These are phyloP conservation scores for Leucoma salicis DNA, from an alignment of 2,888 invertebrate genomes.

Conservation along the genomic window DNA sequence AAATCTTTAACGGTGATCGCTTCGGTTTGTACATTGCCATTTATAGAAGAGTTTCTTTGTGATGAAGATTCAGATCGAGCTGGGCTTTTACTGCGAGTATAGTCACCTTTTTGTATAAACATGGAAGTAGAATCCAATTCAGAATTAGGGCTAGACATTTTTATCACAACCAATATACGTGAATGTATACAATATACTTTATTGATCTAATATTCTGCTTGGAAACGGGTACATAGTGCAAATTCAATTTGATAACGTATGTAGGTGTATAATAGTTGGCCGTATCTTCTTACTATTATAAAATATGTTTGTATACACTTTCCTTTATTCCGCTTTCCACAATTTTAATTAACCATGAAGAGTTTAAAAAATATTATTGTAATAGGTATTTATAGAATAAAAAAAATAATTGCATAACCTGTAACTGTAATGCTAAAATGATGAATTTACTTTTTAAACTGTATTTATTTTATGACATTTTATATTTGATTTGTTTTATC, in stretches of 20 bases:
- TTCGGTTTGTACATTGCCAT: slow-evolving; percentile 67
- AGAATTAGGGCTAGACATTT: slow-evolving; percentile 63
- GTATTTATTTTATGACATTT: no score
- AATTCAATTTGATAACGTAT: not conserved
- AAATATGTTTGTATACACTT: no score
- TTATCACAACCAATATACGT: no score
- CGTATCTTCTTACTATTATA: no score
- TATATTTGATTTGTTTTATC: no score
- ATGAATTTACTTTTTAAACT: slow-evolving; percentile 6
- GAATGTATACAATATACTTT: no score
- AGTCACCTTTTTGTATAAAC: slow-evolving; percentile 62
- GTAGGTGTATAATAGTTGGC: not conserved
- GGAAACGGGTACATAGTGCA: slow-evolving; percentile 17
- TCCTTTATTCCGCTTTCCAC: slow-evolving; percentile 7
- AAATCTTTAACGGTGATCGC: slow-evolving; percentile 86
- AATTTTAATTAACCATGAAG: slow-evolving; percentile 18
- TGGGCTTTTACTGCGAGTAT: slow-evolving; percentile 31
- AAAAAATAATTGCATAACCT: slow-evolving; percentile 18
- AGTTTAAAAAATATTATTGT: slow-evolving; percentile 17
- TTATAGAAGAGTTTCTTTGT: slow-evolving; percentile 46
- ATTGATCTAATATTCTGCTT: slow-evolving; percentile 55
- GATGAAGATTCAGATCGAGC: slow-evolving; percentile 44
- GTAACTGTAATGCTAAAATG: slow-evolving; percentile 4
- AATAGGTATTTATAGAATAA: slow-evolving; percentile 14
- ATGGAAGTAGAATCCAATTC: slow-evolving; percentile 64